phyloP scores from a whole-genome alignment of 2,888 invertebrate species.

The Phyto melanocephala region DNA sequence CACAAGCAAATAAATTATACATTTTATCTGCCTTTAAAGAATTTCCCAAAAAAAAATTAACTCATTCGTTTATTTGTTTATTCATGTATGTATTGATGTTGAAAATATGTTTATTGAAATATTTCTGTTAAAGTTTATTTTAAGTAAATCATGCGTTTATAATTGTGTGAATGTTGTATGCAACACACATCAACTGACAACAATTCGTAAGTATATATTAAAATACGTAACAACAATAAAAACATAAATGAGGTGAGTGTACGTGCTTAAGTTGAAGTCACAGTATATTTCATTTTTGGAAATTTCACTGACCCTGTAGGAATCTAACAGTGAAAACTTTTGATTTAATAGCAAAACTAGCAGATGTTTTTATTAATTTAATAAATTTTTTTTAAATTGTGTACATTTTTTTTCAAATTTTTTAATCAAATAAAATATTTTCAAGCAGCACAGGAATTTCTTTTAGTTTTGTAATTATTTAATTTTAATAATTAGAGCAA shows the following conservation, averaged over 20 bases:
- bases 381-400: no score
- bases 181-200: constrained; percentile 14
- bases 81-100: background rate
- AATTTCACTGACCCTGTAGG: background rate
- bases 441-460: no score
- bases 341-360: background rate
- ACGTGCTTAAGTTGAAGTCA: constrained; percentile 57
- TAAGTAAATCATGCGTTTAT: background rate
- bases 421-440: no score
- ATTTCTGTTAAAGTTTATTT: constrained; percentile 7
- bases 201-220: background rate
- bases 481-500: no score
- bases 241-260: constrained; percentile 46
- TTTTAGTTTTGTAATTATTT: no score
- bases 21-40: background rate
- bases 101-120: background rate
- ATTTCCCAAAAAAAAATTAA: background rate
- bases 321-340: background rate
- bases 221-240: constrained; percentile 30
- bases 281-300: background rate
- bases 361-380: no score
- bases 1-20: no score
- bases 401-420: no score
- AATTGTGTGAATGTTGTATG: constrained; percentile 13
- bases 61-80: background rate